Evolutionary conservation across 2,888 invertebrate genomes (phyloP).

Genomic region (Lobophora halterata): DNA sequence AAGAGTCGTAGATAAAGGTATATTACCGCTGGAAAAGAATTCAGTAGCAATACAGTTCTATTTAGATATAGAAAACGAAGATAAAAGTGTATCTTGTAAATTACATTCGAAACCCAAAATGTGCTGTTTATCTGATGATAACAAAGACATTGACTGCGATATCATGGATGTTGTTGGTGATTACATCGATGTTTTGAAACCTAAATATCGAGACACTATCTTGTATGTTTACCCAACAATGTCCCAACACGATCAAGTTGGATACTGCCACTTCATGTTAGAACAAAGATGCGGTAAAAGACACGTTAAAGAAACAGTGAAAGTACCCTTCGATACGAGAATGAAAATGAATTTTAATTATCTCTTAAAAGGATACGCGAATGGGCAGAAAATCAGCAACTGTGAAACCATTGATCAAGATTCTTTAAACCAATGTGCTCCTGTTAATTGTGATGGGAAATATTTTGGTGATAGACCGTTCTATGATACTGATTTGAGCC

Average conservation of each 20-base stretch:
- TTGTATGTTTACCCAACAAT: constrained; percentile 51
- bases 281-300: constrained; percentile 40
- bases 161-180: constrained; percentile 41
- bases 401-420: constrained; percentile 55
- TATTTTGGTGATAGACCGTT: constrained; percentile 52
- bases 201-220: constrained; percentile 47
- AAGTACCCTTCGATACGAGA: constrained; percentile 54
- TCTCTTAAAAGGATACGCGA: constrained; percentile 26
- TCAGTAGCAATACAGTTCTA: constrained; percentile 60
- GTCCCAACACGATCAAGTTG: constrained; percentile 53
- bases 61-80: constrained; percentile 53
- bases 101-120: constrained; percentile 40
- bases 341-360: constrained; percentile 30
- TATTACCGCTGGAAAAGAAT: constrained; percentile 47
- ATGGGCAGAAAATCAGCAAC: constrained; percentile 27
- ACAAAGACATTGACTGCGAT: constrained; percentile 42
- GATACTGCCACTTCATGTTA: constrained; percentile 50
- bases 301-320: constrained; percentile 33
- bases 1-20: constrained; percentile 54
- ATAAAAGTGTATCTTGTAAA: constrained; percentile 41
- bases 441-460: constrained; percentile 57
- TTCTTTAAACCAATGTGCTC: constrained; percentile 48
- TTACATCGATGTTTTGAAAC: constrained; percentile 34
- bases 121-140: constrained; percentile 52
- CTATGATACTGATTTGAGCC: constrained; percentile 39